Percentiles rank a stretch among this genome's conserved stretches.
Evolutionary conservation across 2,797 vertebrate genomes (phyloP).

Genomic region (Dendrocincla tyrannina): DNA sequence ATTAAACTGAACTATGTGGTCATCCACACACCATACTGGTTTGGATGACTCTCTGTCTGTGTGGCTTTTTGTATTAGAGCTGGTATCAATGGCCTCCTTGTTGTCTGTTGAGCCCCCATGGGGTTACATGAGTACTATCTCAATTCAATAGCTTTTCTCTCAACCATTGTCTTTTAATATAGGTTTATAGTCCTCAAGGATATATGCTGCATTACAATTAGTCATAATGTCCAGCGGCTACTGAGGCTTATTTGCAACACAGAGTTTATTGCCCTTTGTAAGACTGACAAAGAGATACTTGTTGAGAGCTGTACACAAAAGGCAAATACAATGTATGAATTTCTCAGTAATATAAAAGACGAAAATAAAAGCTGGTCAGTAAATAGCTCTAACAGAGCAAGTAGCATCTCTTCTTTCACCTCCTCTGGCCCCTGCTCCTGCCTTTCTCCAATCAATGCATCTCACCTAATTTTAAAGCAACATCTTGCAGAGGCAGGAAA

Average conservation of each 20-base stretch:
- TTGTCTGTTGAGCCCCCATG: conserved; percentile 74
- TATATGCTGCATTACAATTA: conserved; percentile 81
- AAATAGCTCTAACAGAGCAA: conserved; percentile 56
- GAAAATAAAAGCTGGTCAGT: conserved; percentile 50
- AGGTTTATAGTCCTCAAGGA: conserved; percentile 78
- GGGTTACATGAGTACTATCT: conserved; percentile 79
- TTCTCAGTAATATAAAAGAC: conserved; percentile 71
- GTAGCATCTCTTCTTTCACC: conserved; percentile 19
- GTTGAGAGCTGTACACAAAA: conserved; percentile 77
- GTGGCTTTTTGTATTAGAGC: conserved; percentile 68
- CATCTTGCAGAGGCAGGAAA: not conserved
- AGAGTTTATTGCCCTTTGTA: conserved; percentile 80
- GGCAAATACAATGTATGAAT: conserved; percentile 79
- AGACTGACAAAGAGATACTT: conserved; percentile 77
- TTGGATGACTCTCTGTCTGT: conserved; percentile 71
- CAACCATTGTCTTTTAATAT: conserved; percentile 77
- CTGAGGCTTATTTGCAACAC: conserved; percentile 74
- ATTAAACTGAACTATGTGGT: conserved; percentile 73
- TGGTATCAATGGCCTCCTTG: conserved; percentile 81
- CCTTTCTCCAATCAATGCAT: not conserved
- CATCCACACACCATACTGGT: conserved; percentile 72
- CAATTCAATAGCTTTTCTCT: conserved; percentile 79
- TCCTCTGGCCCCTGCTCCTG: not conserved
- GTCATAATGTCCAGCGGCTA: conserved; percentile 75
- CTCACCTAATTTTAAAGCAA: conserved; percentile 6